Evolutionary conservation across 2,797 vertebrate species (phyloP).

Genomic region (Amniataba percoides): DNA sequence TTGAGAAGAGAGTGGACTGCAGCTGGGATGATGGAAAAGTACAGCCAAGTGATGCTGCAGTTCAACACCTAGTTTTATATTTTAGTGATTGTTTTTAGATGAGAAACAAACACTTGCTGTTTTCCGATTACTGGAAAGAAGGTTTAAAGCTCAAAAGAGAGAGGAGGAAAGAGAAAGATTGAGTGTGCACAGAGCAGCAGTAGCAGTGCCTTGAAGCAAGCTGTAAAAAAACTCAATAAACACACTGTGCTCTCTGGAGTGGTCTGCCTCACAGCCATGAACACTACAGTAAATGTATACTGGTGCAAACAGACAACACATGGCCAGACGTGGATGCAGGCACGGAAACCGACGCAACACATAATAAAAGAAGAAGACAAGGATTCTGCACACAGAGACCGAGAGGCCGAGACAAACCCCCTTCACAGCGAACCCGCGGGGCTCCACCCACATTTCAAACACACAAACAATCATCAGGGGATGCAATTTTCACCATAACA

Average conservation of each 20-base stretch:
- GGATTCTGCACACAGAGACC: background rate
- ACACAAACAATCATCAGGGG: slow-evolving; percentile 51
- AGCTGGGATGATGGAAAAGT: slow-evolving; percentile 25
- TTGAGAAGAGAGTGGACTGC: slow-evolving; percentile 25
- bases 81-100: slow-evolving; percentile 3
- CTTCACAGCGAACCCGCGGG: slow-evolving; percentile 42
- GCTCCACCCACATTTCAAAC: slow-evolving; percentile 46
- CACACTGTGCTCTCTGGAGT: slow-evolving; percentile 66
- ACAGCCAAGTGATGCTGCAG: background rate
- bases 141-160: slow-evolving; percentile 10
- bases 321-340: slow-evolving; percentile 19
- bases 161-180: slow-evolving; percentile 11
- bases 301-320: slow-evolving; percentile 52
- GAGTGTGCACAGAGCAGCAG: slow-evolving; percentile 30
- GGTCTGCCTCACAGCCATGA: slow-evolving; percentile 61
- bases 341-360: slow-evolving; percentile 15
- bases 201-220: slow-evolving; percentile 48
- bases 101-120: slow-evolving; percentile 16
- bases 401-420: slow-evolving; percentile 14
- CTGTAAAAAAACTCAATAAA: slow-evolving; percentile 71
- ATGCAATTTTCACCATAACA: slow-evolving; percentile 54
- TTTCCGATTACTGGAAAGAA: background rate
- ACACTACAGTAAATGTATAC: slow-evolving; percentile 39
- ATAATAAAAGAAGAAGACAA: slow-evolving; percentile 3
- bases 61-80: slow-evolving; percentile 13